Conservation (phyloP, 2,797 vertebrate genomes). For the Gymnothorax reevesii region DNA sequence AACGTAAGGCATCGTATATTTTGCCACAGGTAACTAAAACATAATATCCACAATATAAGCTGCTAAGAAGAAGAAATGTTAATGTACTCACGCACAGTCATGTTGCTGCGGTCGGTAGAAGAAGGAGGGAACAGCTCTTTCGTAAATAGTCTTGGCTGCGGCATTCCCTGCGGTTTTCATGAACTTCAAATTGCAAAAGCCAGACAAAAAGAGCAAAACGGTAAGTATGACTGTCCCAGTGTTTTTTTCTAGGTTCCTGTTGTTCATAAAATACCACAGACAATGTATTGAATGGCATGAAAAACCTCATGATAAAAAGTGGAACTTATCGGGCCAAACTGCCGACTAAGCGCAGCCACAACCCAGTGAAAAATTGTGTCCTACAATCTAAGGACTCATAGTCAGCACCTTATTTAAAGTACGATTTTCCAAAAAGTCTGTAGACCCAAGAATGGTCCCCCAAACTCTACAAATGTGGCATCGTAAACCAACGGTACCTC, state of each 20-base stretch:
- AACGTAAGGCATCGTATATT: not conserved
- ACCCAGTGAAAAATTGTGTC: not conserved
- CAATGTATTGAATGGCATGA: not conserved
- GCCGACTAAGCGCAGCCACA: not conserved
- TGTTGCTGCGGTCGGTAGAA: slow-evolving; percentile 78
- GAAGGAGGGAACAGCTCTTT: slow-evolving; percentile 82
- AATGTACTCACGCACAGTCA: slow-evolving; percentile 81
- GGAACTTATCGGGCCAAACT: not conserved
- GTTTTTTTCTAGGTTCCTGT: not conserved
- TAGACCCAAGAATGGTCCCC: not conserved
- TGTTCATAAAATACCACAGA: not conserved
- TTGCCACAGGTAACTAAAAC: not conserved
- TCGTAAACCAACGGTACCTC: slow-evolving; percentile 69
- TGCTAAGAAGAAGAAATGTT: not conserved
- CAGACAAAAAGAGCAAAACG: not conserved
- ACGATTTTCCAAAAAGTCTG: not conserved
- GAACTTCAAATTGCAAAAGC: slow-evolving; percentile 70
- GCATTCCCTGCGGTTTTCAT: slow-evolving; percentile 80
- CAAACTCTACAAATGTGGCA: not conserved
- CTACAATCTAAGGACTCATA: not conserved
- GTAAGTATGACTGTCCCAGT: not conserved
- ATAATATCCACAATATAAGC: not conserved
- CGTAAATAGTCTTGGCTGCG: slow-evolving; percentile 75
- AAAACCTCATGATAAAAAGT: not conserved
- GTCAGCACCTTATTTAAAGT: not conserved